phyloP scores from a whole-genome alignment of 2,113 vertebrate genomes.

The Phasianus colchicus region DNA sequence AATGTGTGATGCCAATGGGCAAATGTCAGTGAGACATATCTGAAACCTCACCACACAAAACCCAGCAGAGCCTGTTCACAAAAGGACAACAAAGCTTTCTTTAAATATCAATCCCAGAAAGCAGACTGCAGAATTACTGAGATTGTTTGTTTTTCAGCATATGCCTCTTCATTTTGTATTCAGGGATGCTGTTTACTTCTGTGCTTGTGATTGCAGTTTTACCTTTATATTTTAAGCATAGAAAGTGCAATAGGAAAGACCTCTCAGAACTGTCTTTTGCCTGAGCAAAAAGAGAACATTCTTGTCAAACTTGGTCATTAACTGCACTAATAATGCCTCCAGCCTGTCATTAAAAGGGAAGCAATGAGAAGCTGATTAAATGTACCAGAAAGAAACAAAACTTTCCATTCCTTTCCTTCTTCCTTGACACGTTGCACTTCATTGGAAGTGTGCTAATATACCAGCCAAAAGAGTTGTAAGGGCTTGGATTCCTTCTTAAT shows the following conservation, averaged over 20 bases:
- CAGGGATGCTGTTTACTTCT: neutral
- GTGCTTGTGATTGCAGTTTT: neutral
- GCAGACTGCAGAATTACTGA: neutral
- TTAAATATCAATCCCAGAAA: neutral
- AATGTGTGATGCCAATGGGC: neutral
- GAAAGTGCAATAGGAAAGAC: neutral
- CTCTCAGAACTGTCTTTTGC: neutral
- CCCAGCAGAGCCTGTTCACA: neutral
- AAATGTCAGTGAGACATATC: fast-evolving
- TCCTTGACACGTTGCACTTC: conserved; percentile 52
- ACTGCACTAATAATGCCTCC: neutral
- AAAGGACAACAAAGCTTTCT: neutral
- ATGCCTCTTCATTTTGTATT: neutral
- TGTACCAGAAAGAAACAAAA: conserved; percentile 49
- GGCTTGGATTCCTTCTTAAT: conserved; percentile 54
- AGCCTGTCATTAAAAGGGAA: conserved; percentile 26
- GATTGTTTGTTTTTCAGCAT: neutral
- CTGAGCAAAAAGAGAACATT: neutral
- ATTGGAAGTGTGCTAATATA: conserved; percentile 28
- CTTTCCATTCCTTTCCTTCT: conserved; percentile 52
- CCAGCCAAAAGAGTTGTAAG: conserved; percentile 54
- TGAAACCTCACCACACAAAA: neutral
- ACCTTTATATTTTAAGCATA: neutral
- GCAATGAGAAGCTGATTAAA: conserved; percentile 52
- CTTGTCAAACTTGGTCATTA: conserved; percentile 32